phyloP scores from a whole-genome alignment of 2,797 vertebrate species.

The Karalla daura region DNA sequence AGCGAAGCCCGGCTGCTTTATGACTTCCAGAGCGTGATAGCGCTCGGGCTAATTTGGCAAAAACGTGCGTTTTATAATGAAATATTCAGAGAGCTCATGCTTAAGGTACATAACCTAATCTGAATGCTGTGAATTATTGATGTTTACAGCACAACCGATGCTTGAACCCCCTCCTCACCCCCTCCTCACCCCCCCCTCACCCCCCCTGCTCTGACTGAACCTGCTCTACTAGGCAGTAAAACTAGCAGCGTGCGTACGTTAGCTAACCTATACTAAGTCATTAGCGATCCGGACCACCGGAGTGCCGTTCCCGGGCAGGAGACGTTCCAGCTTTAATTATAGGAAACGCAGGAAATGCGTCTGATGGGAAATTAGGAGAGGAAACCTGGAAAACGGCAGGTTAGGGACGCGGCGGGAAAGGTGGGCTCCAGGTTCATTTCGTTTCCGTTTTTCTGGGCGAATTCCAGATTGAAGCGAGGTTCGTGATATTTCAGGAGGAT shows the following conservation, averaged over 20 bases:
- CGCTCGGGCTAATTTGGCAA: constrained; percentile 75
- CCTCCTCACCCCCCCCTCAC: too few relatives aligned
- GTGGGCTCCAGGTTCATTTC: constrained; percentile 4
- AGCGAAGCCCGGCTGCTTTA: too few relatives aligned
- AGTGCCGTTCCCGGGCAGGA: not conserved
- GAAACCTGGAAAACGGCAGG: constrained; percentile 9
- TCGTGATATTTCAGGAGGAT: not conserved
- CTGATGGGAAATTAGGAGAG: constrained; percentile 31
- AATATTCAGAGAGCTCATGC: constrained; percentile 93
- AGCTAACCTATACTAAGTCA: not conserved
- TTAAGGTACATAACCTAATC: constrained; percentile 91
- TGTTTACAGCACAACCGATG: constrained; percentile 77
- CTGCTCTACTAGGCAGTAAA: too few relatives aligned
- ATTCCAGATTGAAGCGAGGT: not conserved
- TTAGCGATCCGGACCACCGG: not conserved
- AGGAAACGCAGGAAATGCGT: constrained; percentile 8
- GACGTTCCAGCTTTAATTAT: constrained; percentile 13
- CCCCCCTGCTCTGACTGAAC: constrained; percentile 33
- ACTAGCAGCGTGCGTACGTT: too few relatives aligned
- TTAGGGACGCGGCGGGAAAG: not conserved
- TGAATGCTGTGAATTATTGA: constrained; percentile 94
- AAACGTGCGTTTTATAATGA: constrained; percentile 87
- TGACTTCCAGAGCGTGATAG: constrained; percentile 46
- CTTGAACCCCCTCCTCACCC: too few relatives aligned
- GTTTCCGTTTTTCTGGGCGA: not conserved